A percentile compares a stretch with the other conserved stretches of the same genome.
phyloP scores from a whole-genome alignment of 2,797 vertebrate species.

The Enteromius treurensis region DNA sequence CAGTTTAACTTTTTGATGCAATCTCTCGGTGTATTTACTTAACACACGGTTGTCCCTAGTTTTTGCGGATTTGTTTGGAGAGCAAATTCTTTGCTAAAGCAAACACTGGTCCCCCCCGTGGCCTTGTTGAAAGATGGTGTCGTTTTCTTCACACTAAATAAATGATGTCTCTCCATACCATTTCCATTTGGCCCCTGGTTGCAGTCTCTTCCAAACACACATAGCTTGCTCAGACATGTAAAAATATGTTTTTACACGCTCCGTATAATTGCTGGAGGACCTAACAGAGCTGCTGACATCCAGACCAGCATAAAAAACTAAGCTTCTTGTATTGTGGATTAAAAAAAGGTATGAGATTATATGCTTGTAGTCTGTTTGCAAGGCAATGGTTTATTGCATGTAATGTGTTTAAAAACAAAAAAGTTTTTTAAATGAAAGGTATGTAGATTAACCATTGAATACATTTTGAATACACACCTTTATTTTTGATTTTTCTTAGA shows the following conservation, averaged over 20 bases:
- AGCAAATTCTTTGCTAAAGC: conserved; percentile 70
- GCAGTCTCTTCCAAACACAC: conserved; percentile 42
- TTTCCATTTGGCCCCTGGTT: conserved; percentile 31
- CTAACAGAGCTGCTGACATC: conserved; percentile 32
- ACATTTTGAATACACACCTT: neutral
- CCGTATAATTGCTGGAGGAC: conserved; percentile 1
- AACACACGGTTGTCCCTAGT: conserved; percentile 47
- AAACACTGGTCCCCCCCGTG: conserved; percentile 61
- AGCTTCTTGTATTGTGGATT: neutral
- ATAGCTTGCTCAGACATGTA: conserved; percentile 56
- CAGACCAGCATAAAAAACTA: neutral
- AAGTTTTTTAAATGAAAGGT: no score
- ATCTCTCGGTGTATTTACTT: conserved; percentile 66
- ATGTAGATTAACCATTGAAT: neutral
- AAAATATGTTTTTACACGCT: conserved; percentile 47
- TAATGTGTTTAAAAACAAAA: no score
- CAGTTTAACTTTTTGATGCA: conserved; percentile 40
- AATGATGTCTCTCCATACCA: conserved; percentile 60
- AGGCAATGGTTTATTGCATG: neutral
- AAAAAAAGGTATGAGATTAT: conserved; percentile 4
- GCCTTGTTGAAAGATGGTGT: conserved; percentile 61
- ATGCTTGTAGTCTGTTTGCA: neutral
- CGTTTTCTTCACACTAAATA: conserved; percentile 61
- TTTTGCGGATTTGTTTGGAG: conserved; percentile 68
- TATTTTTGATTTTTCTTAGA: neutral